Evolutionary conservation across 1,140 invertebrate species (phyloP), one percentile per base, ranked within the genome.

Genomic region (Caenorhabditis briggsae): DNA sequence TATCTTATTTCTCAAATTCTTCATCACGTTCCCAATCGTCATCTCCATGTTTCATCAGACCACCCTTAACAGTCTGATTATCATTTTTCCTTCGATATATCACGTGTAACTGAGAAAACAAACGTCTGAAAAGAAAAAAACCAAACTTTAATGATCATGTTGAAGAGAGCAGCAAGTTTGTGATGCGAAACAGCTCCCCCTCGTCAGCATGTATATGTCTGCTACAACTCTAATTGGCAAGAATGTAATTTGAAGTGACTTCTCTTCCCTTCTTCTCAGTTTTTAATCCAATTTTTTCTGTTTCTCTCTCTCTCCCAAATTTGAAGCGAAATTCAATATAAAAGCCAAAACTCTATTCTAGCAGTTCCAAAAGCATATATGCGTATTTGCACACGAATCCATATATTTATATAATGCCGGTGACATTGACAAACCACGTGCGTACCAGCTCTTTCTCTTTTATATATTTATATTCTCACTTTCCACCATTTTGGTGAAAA

Each of bases 11-110:
- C 14, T 53, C 50, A 9, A 23, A 11, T 23, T 25, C 46, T 70
- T 70, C 5, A 18, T 70, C 23, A 64, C 25, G 33, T 33, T 33
- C 25, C 18, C 16, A 48, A 70, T 70, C 41, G 43, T n/a, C 33
- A 46, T 70, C 46, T n/a, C n/a, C 25, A 33, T 33, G n/a, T 70
- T 70, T 70, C 43, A 78, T 70, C 64, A 70, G 64, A 70, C 64
- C 33, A n/a, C 64, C 61, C 43, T 70, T 61, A 61, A 61, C 59
- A 61, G 59, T 20, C 59, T 33, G 25, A 2, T 61, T 61, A 61
- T 61, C 59, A 25, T 20, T 20, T 33, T 61, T 61, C n/a, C 23
- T 8, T 18, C 41, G 59, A n/a, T 16, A n/a, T 46, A 70, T 46
- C 64, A 70, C 64, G 41, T 70, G 70, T 20, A 50, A 23, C 7